Evolutionary conservation across 2,888 invertebrate genomes (phyloP), one percentile per base, ranked within the genome.

Genomic region (Neelides folsomi): DNA sequence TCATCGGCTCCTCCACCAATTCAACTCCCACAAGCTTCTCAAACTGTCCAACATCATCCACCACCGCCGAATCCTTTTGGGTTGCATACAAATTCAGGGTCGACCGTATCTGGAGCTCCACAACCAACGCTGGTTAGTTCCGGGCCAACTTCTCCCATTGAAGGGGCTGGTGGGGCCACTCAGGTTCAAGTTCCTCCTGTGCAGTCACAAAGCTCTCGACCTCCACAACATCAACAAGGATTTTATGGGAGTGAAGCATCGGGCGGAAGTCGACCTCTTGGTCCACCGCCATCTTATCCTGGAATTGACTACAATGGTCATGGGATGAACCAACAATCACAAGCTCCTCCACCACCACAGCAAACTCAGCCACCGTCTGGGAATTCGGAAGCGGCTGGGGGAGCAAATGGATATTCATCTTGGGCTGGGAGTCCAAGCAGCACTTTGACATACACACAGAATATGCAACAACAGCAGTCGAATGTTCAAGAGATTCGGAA

Each of bases 401-500:
- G 44, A 20, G 37, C 52, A 2, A 53, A 52, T 48, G 54, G 54
- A 10, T 52, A 51, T 37, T 52, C 52, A 1, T 83, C 83, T 5
- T 89, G 89, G 88, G 86, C 85, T 2, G 88, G 89, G 16, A 85
- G 82, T 46, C 56, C 59, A 10, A 55, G 50, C 60, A 90, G 86
- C 71, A 93, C 92, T 20, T 77, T 92, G 52, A 88, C 89, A 16
- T 93, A 93, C 70, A 90, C 89, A 44, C 89, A 89, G 71, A 87
- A 86, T 57, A 83, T 85, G 82, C 83, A 82, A 66, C 27, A 27
- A 27, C 27, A 27, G 27, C 82, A 83, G 13, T 81, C 82, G 2
- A 80, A 80, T 68, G 77, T 76, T 40, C 49, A 66, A 43, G 64
- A 63, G 49, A 51, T 65, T 37, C 73, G 81, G 65, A 75, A 77